Evolutionary conservation across 1,140 invertebrate genomes (phyloP).

Genomic region (Psilanteris sp.): DNA sequence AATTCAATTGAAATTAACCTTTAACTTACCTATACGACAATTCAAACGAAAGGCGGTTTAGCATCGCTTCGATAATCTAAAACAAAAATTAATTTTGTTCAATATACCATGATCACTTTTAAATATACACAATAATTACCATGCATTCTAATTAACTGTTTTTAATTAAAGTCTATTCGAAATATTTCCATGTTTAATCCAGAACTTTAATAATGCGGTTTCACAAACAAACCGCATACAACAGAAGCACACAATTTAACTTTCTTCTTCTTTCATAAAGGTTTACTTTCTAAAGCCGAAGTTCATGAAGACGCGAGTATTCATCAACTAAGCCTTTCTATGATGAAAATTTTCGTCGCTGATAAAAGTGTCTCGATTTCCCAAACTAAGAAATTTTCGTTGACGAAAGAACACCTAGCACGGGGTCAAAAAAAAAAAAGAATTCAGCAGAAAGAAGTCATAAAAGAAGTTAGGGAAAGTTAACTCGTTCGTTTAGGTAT

Average conservation of each 20-base stretch:
- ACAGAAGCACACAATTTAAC: slow-evolving; percentile 48
- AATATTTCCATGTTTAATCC: no score
- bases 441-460: slow-evolving; percentile 49
- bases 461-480: slow-evolving; percentile 67
- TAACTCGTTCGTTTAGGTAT: slow-evolving; percentile 60
- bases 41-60: slow-evolving; percentile 55
- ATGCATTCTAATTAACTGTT: not conserved
- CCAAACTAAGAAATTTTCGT: slow-evolving; percentile 35
- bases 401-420: slow-evolving; percentile 11
- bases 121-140: no score
- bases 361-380: slow-evolving; percentile 47
- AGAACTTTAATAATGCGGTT: slow-evolving; percentile 22
- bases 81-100: slow-evolving; percentile 34
- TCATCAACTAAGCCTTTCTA: slow-evolving; percentile 41
- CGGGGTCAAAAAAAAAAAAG: slow-evolving; percentile 44
- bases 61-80: slow-evolving; percentile 67
- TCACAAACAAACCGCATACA: slow-evolving; percentile 22
- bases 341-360: slow-evolving; percentile 28
- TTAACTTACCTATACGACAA: slow-evolving; percentile 68
- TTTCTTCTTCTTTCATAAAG: slow-evolving; percentile 28
- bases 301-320: slow-evolving; percentile 18
- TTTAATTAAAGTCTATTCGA: no score
- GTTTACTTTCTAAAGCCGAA: slow-evolving; percentile 34
- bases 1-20: no score
- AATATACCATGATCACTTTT: not conserved